Evolutionary conservation across 2,888 invertebrate species (phyloP), one percentile per base, ranked within the genome.

Genomic region (Furcula furcula): DNA sequence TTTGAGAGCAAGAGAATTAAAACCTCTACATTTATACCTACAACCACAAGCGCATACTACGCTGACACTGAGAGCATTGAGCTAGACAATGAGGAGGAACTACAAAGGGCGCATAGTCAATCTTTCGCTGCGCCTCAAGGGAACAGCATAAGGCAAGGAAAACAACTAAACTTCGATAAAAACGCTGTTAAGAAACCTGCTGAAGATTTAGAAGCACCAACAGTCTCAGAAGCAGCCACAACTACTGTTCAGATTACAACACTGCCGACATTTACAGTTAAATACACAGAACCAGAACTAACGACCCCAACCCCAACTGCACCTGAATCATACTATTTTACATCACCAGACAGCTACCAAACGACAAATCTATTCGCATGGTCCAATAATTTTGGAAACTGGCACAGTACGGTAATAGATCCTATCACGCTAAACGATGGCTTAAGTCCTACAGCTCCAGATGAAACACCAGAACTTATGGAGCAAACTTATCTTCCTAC

Each of bases 361-460:
- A 72, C 87, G 1, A 92, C 78, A 1, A 76, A 71, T 66, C 55
- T 92, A 79, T 55, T 57, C 7, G 9, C 91, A 80, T 77, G 87
- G 84, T 72, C 84, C 1, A 86, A 71, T 22, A 79, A 76, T 20
- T 85, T 70, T 34, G 82, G 83, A 16, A 81, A 92, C 28, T 93
- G 93, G 93, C 91, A 92, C 34, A 93, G 92, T 29, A 93, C 94
- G 0, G 91, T 93, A 6, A 91, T 94, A 4, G 93, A 95, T 69
- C 95, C 95, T 0, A 88, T 92, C 16, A 91, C 92, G 13, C 90
- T 95, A 9, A 95, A 95, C 60, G 92, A 94, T 37, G 93, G 91
- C 0, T 62, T 93, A 5, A 86, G 83, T 39, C 78, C 88, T 0
- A 67, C 76, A n/a, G 75, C 64, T 1, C 58, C 60, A 1, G 82